These are phyloP conservation scores for Apotomis turbidana DNA, from an alignment of 2,888 invertebrate genomes.

Conservation along the genomic window DNA sequence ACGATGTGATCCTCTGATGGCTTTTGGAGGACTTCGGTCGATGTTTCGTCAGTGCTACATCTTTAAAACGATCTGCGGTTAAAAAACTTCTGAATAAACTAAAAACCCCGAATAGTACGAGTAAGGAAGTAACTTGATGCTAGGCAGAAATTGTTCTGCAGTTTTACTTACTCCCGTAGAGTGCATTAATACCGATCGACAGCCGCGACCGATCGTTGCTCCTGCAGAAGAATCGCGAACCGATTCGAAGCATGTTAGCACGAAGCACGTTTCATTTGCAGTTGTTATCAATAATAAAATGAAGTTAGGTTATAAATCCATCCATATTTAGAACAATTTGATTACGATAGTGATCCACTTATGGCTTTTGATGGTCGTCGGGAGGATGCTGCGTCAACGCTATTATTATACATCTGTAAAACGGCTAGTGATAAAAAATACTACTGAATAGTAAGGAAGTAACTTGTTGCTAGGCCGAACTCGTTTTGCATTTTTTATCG, in stretches of 20 bases:
- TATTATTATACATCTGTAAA: constrained; percentile 56
- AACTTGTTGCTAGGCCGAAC: constrained; percentile 27
- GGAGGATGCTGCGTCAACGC: constrained; percentile 72
- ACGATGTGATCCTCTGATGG: too few species aligned
- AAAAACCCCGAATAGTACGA: constrained; percentile 36
- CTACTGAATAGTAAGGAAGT: constrained; percentile 36
- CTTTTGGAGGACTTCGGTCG: constrained; percentile 70
- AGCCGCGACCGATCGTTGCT: too few species aligned
- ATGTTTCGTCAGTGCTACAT: constrained; percentile 66
- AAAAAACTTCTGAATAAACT: constrained; percentile 37
- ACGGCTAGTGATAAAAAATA: constrained; percentile 36
- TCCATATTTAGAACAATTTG: too few species aligned
- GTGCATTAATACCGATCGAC: too few species aligned
- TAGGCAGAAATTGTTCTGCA: constrained; percentile 15
- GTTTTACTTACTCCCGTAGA: too few species aligned
- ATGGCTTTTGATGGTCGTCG: constrained; percentile 76
- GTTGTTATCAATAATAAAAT: neutral
- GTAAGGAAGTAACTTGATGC: constrained; percentile 30
- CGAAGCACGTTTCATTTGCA: too few species aligned
- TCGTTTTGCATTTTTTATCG: constrained; percentile 11
- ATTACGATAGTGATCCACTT: too few species aligned
- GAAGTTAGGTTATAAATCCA: too few species aligned
- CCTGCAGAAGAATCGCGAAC: too few species aligned
- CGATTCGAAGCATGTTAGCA: too few species aligned
- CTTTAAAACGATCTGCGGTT: constrained; percentile 45